Evolutionary conservation across 2,113 vertebrate genomes (phyloP), one percentile per base, ranked within the genome.

Genomic region (Rhodinocichla rosea): DNA sequence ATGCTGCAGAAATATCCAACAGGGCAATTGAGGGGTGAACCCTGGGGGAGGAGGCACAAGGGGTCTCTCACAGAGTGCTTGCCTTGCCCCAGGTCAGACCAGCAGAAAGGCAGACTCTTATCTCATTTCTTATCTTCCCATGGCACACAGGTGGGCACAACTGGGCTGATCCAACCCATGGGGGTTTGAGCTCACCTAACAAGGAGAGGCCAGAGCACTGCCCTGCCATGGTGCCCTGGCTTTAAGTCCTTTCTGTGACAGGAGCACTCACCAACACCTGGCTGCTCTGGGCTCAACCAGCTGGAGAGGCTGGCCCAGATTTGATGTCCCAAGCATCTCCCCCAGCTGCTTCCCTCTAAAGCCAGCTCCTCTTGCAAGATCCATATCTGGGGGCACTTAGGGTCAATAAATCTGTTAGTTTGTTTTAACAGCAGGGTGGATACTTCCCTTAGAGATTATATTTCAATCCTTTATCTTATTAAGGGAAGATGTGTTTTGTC

Each of bases 401-500:
- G 73, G 87, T 85, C 77, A 59, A 33, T 83, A 74, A 77, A 62
- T 86, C 82, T 50, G 19, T 90, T 60, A 15, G 78, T 85, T 95
- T 86, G 59, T 79, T 90, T 94, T 86, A 93, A 89, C 52, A 78
- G 64, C 74, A 76, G 93, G 67, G 70, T 57, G 78, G 95, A 44
- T 81, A 74, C 71, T 89, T 97, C 79, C 83, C 57, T 78, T 69
- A 7, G 32, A 83, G 90, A 80, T 86, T 90, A 45, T 82, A 67
- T 89, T 92, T 74, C 85, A 83, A 13, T 78, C 63, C 70, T 95
- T 89, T 85, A 93, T 92, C 73, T 95, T 86, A 70, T 93, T 97
- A 97, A 91, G 68, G 81, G 78, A 92, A 95, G 95, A 93, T 95
- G 81, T 90, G 78, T 93, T 96, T 97, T 97, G 60, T 93, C 71